A percentile compares a stretch with the other conserved stretches of the same genome.
These are phyloP conservation scores for Pelmatolapia mariae DNA, from an alignment of 2,113 vertebrate species.

Conservation along the genomic window DNA sequence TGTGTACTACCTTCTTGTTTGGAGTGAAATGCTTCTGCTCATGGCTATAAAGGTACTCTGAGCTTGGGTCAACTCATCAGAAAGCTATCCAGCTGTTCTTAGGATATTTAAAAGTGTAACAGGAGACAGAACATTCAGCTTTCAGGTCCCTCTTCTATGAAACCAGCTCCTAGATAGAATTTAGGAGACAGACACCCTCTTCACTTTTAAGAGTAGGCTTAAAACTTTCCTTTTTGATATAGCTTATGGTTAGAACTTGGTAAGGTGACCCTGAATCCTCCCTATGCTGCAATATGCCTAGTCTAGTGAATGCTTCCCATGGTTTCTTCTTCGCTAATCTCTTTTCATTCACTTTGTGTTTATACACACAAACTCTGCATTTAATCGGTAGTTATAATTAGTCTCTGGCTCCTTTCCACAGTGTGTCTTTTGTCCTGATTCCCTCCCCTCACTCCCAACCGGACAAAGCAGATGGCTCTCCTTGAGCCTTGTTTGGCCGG, in stretches of 20 bases:
- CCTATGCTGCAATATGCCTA: background rate
- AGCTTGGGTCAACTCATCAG: background rate
- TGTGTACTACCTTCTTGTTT: background rate
- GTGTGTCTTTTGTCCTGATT: background rate
- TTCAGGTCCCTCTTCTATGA: background rate
- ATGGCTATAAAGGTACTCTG: background rate
- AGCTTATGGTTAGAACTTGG: background rate
- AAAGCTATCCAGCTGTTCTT: background rate
- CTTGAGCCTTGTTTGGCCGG: background rate
- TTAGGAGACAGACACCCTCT: background rate
- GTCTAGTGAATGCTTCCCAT: background rate
- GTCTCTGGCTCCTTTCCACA: background rate
- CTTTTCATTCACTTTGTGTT: background rate
- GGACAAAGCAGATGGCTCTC: background rate
- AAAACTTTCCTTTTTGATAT: background rate
- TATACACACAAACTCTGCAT: background rate
- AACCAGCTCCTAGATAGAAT: background rate
- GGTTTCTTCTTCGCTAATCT: background rate
- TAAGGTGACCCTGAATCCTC: background rate
- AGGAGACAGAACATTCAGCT: background rate
- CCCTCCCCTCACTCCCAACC: background rate
- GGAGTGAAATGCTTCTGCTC: background rate
- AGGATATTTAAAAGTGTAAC: background rate
- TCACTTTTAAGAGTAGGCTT: background rate
- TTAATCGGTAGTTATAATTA: background rate